Base-by-base conservation (phyloP, 2,797 vertebrate genomes). In the Thamnophis elegans region DNA sequence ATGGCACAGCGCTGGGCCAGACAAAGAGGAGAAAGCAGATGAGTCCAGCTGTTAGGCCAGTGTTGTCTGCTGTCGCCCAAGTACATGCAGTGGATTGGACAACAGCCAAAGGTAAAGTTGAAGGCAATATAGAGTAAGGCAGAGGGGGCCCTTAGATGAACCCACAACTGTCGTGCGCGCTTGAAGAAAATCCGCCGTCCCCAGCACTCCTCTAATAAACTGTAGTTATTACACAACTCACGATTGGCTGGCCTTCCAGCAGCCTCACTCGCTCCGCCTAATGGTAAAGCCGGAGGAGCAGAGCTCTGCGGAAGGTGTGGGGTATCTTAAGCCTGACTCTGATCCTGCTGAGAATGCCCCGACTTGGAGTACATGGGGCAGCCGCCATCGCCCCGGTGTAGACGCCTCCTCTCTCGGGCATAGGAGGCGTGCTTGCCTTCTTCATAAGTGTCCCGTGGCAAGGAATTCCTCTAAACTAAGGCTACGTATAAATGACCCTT, bases 131-230 rank as follows among this genome's bases (percentile, higher is more conserved):
- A 16, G 65, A n/a, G n/a, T 16, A 16, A 68, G n/a, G 14, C n/a
- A 18, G 14, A 68, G n/a, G 5, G n/a, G 65, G 6, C 65, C 14
- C n/a, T 68, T 32, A 14, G 65, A 32, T 8, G 65, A 18, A 32
- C n/a, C n/a, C 14, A 18, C 14, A 18, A 14, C n/a, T 2, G n/a
- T 0, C 14, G n/a, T 68, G n/a, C 0, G 14, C 2, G 16, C n/a
- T 36, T 36, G 65, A 9, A 20, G 65, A 18, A 73, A 36, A 36
- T 20, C 65, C 6, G 65, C 65, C 65, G n/a, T 32, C n/a, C n/a
- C 65, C 65, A 18, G 36, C 65, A 8, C 26, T 13, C 60, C 60
- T 32, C n/a, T 18, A 9, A 73, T n/a, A 73, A 3, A 18, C n/a
- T 36, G 16, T 20, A 73, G n/a, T 36, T 32, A 36, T 3, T 9